A percentile compares a stretch with the other conserved stretches of the same genome.
phyloP scores from a whole-genome alignment of 2,113 vertebrate species.

The Coptodon rendalli region DNA sequence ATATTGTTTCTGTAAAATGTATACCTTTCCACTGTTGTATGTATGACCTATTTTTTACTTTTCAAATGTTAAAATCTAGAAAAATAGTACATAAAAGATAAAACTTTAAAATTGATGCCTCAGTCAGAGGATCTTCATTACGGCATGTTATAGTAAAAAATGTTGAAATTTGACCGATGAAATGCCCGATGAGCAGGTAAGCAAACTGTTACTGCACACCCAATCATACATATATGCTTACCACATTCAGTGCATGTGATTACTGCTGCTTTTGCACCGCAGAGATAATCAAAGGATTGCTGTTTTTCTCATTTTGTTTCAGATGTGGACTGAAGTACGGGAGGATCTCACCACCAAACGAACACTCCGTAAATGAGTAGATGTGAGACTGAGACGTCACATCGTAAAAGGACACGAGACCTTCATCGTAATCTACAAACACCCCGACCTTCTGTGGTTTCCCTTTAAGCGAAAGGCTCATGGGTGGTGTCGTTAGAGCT shows the following conservation, averaged over 20 bases:
- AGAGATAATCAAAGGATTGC: conserved; percentile 34
- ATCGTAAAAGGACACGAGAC: conserved; percentile 79
- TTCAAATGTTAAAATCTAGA: too few relatives aligned
- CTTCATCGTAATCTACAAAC: conserved; percentile 76
- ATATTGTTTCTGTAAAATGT: background rate
- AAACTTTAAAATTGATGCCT: background rate
- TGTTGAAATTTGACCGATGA: background rate
- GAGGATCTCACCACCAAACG: conserved; percentile 68
- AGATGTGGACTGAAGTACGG: conserved; percentile 74
- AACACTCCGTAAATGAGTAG: conserved; percentile 72
- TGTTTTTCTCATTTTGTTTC: conserved; percentile 2
- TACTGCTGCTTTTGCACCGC: background rate
- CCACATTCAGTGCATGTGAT: fast-evolving
- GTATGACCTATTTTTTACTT: too few relatives aligned
- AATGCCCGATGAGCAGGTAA: background rate
- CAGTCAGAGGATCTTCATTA: background rate
- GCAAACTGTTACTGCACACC: background rate
- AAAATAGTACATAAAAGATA: background rate
- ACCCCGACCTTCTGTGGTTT: conserved; percentile 73
- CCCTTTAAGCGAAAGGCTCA: conserved; percentile 44
- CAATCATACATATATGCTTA: background rate
- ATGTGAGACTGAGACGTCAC: conserved; percentile 50
- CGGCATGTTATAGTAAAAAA: background rate
- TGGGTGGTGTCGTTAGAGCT: background rate
- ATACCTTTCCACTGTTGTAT: too few relatives aligned